A percentile compares a stretch with the other conserved stretches of the same genome.
These are phyloP conservation scores for Agapetus fuscipes DNA, from an alignment of 2,888 invertebrate genomes.

Conservation along the genomic window DNA sequence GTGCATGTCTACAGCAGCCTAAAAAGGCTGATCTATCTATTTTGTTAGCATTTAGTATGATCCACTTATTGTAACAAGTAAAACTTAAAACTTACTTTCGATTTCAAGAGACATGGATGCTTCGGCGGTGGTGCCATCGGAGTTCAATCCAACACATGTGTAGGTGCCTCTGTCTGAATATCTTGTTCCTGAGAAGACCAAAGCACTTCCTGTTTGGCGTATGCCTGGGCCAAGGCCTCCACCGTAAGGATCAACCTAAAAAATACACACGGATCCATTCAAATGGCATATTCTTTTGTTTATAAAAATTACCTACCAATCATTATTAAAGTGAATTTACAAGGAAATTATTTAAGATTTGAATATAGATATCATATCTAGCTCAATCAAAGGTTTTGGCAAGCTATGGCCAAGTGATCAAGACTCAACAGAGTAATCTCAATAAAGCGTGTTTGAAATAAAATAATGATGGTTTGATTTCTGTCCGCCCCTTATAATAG, in stretches of 20 bases:
- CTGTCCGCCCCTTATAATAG: too few relatives aligned
- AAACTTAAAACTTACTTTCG: conserved; percentile 79
- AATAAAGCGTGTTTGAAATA: too few relatives aligned
- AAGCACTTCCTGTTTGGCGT: conserved; percentile 52
- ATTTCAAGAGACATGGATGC: conserved; percentile 71
- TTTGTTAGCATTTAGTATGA: too few relatives aligned
- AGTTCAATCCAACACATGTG: conserved; percentile 62
- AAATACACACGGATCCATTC: conserved; percentile 2
- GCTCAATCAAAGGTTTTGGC: too few relatives aligned
- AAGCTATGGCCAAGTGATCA: too few relatives aligned
- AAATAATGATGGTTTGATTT: too few relatives aligned
- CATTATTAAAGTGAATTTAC: conserved; percentile 6
- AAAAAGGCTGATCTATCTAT: too few relatives aligned
- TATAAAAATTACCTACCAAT: conserved; percentile 10
- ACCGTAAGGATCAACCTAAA: conserved; percentile 21
- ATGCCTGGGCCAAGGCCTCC: conserved; percentile 47
- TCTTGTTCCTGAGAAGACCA: conserved; percentile 58
- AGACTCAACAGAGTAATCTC: too few relatives aligned
- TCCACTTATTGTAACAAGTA: too few relatives aligned
- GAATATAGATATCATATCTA: too few relatives aligned
- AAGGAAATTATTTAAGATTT: too few relatives aligned
- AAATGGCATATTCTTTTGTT: conserved; percentile 24
- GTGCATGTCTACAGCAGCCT: too few relatives aligned
- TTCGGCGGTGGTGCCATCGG: conserved; percentile 46
- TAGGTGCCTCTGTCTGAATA: conserved; percentile 76